These are phyloP conservation scores for Pedionomus torquatus DNA, from an alignment of 2,113 vertebrate species.

Conservation along the genomic window DNA sequence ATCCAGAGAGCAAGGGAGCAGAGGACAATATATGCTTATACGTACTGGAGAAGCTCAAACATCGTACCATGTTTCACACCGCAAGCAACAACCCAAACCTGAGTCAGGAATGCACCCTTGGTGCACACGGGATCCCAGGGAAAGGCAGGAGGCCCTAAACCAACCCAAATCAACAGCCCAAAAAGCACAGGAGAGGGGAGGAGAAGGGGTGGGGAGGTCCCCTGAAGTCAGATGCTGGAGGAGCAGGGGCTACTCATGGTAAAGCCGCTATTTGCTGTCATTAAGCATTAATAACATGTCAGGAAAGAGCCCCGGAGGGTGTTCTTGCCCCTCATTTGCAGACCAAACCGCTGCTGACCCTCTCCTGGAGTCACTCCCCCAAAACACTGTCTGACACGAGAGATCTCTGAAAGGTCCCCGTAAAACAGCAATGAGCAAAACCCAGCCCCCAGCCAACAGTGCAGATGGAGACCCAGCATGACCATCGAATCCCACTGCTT, in stretches of 20 bases:
- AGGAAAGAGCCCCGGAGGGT: background rate
- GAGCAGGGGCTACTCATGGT: background rate
- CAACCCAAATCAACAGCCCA: background rate
- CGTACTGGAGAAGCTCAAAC: background rate
- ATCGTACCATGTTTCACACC: too few relatives aligned
- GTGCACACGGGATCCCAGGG: background rate
- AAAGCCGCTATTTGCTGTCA: background rate
- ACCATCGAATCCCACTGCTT: rapidly evolving
- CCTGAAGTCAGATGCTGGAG: background rate
- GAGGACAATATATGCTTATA: rapidly evolving
- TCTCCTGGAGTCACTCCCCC: background rate
- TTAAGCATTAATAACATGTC: background rate
- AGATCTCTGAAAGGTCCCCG: background rate
- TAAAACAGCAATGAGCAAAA: background rate
- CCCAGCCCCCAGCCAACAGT: rapidly evolving
- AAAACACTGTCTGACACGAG: background rate
- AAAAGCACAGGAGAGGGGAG: background rate
- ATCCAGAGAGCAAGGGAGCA: background rate
- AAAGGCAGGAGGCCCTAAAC: background rate
- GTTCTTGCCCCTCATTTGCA: background rate
- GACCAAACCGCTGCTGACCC: background rate
- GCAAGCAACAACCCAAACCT: background rate
- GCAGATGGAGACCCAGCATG: rapidly evolving
- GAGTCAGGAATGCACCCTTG: rapidly evolving
- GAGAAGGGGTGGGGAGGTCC: background rate